Evolutionary conservation across 2,888 invertebrate species (phyloP), one percentile per base, ranked within the genome.

Genomic region (Campoplex capitator): DNA sequence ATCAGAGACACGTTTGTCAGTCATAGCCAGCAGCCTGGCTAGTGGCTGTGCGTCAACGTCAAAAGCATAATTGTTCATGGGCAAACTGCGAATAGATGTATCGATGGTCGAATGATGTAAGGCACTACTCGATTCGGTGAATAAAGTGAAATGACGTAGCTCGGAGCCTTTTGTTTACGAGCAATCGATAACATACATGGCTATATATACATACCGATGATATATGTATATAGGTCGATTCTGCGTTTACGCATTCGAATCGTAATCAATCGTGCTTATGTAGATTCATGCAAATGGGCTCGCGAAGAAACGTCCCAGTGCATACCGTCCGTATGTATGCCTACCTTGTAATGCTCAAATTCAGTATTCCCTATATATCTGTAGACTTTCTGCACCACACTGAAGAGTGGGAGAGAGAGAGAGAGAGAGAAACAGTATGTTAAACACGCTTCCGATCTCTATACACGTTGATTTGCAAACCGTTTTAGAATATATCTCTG

Each of bases 221-320:
- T 51, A 51, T 51, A 0, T 38, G 1, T 38, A 75, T 71, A 75
- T 51, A 68, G 56, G 56, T 6, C n/a, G 51, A 28, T 32, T 32
- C 28, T 28, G 75, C 35, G 70, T 76, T 80, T 79, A 71, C 75
- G 75, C 70, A 76, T 83, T 86, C 65, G 73, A 80, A 82, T 80
- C 84, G 87, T 85, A 84, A 87, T 91, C 88, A 88, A 91, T 89
- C 88, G 87, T 88, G 88, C 85, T 90, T 88, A 91, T 90, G 91
- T 48, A 90, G 83, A 91, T 91, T 77, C 78, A 89, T 92, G 92
- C 86, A 90, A 92, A 92, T 90, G 67, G 48, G 56, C 70, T 35
- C 8, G 84, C 45, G 82, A 91, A 88, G 89, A 86, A 91, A 87
- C 83, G 83, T 84, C 85, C 62, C 65, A n/a, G 48, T 18, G 32